Evolutionary conservation across 2,797 vertebrate genomes (phyloP).

Genomic region (Ispidina lecontei): DNA sequence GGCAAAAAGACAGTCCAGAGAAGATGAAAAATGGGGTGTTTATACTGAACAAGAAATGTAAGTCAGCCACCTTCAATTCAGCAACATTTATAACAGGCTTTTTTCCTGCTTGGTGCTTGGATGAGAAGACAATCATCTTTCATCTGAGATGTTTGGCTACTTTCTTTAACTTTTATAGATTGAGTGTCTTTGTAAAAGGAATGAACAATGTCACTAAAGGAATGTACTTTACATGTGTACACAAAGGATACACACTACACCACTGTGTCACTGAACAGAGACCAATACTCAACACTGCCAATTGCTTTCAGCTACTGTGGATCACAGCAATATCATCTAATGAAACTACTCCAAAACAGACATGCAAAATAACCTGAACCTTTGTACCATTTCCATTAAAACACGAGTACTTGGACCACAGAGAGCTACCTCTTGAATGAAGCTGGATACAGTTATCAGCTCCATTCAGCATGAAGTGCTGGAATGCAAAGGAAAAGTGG

Average conservation of each 20-base stretch:
- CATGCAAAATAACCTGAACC: background rate
- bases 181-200: background rate
- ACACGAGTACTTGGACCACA: background rate
- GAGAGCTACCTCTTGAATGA: background rate
- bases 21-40: background rate
- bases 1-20: background rate
- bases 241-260: background rate
- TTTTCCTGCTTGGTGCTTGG: background rate
- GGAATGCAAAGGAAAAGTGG: background rate
- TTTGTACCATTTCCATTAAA: background rate
- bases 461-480: background rate
- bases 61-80: background rate
- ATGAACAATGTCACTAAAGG: background rate
- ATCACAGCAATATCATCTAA: background rate
- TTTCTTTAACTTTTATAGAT: background rate
- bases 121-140: background rate
- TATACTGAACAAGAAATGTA: background rate
- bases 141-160: background rate
- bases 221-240: background rate
- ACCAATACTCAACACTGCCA: background rate
- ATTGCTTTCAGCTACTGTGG: background rate
- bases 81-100: background rate
- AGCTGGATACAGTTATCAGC: background rate
- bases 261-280: background rate
- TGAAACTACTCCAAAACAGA: background rate